phyloP scores from a whole-genome alignment of 1,140 invertebrate species.

The Penaeus japonicus region DNA sequence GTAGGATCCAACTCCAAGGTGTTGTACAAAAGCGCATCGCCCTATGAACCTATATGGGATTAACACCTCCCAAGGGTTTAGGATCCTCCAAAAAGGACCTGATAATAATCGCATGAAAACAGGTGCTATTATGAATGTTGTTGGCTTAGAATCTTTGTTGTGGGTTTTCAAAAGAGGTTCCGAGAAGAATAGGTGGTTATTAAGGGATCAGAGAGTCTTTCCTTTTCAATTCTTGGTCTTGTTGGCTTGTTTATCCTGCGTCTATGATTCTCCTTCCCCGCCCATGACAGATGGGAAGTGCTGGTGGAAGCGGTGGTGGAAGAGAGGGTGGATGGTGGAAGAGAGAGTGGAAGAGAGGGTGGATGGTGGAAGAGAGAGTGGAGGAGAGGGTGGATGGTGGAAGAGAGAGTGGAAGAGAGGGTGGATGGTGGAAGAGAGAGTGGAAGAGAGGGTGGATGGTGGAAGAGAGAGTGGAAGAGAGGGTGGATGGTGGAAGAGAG shows the following conservation, averaged over 20 bases:
- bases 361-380: neutral
- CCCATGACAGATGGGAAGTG: neutral
- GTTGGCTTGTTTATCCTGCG: neutral
- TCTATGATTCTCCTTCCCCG: neutral
- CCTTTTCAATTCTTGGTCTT: neutral
- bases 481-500: too few species aligned
- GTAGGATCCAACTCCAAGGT: neutral
- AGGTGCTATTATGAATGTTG: constrained; percentile 41
- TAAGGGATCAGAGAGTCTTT: constrained; percentile 2
- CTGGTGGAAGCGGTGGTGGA: too few species aligned
- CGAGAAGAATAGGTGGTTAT: constrained; percentile 35
- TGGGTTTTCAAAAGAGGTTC: constrained; percentile 4
- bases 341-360: neutral
- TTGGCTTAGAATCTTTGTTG: constrained; percentile 17
- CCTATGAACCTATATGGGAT: neutral
- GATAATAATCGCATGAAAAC: constrained; percentile 32
- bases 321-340: neutral
- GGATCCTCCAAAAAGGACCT: neutral
- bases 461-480: too few species aligned
- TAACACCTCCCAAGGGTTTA: too few species aligned
- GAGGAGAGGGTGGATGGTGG: too few species aligned
- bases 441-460: too few species aligned
- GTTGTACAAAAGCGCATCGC: constrained; percentile 25
- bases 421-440: too few species aligned
- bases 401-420: too few species aligned